Percentiles rank a stretch among this genome's conserved stretches.
phyloP scores from a whole-genome alignment of 2,888 invertebrate species.

The Phyllotreta striolata region DNA sequence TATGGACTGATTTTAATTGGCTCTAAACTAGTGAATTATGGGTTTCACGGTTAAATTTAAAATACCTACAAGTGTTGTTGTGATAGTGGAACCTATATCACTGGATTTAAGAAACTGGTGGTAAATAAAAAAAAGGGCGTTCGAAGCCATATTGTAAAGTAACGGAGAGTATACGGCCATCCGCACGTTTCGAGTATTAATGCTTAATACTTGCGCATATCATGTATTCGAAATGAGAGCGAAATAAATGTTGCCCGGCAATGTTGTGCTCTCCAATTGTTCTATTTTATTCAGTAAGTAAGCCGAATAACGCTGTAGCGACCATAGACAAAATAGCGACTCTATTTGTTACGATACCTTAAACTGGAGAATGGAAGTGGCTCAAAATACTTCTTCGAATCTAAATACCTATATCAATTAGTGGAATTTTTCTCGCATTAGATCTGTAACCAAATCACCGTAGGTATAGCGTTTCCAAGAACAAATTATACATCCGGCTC shows the following conservation, averaged over 20 bases:
- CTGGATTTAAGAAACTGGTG: too few species aligned
- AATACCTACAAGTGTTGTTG: too few species aligned
- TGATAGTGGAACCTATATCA: too few species aligned
- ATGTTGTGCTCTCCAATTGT: slow-evolving; percentile 1
- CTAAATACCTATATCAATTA: too few species aligned
- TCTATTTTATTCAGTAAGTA: slow-evolving; percentile 12
- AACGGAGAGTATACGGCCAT: slow-evolving; percentile 21
- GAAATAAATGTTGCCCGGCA: slow-evolving; percentile 14
- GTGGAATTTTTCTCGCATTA: too few species aligned
- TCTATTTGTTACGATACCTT: slow-evolving; percentile 2
- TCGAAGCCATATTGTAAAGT: slow-evolving; percentile 24
- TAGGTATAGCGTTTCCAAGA: not conserved
- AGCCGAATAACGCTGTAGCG: slow-evolving; percentile 7
- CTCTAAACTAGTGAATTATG: too few species aligned
- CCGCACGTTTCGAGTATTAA: slow-evolving; percentile 36
- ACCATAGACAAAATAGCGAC: too few species aligned
- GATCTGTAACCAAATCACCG: too few species aligned
- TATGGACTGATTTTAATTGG: too few species aligned
- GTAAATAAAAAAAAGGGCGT: slow-evolving; percentile 15
- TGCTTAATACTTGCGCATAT: slow-evolving; percentile 41
- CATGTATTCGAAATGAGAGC: slow-evolving; percentile 35
- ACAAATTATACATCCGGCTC: slow-evolving; percentile 12
- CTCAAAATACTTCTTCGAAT: too few species aligned
- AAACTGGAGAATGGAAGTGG: too few species aligned
- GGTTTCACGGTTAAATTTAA: too few species aligned